A percentile compares a stretch with the other conserved stretches of the same genome.
phyloP scores from a whole-genome alignment of 2,888 invertebrate genomes.

The Sclerodermus sp. region DNA sequence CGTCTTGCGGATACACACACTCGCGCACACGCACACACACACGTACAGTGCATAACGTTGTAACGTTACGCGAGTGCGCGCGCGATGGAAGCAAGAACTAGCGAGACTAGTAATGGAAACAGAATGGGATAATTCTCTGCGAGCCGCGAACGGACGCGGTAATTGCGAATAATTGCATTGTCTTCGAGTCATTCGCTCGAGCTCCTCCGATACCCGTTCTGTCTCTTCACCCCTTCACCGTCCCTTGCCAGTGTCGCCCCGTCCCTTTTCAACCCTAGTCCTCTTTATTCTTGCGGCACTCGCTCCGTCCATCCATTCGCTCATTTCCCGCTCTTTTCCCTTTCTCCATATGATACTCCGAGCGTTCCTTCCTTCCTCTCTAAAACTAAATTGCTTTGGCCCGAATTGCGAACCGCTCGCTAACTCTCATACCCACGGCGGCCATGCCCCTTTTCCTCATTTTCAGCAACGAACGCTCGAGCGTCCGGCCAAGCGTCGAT shows the following conservation, averaged over 20 bases:
- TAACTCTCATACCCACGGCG: no score
- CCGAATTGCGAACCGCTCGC: no score
- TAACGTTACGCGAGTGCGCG: no score
- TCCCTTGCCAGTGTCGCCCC: slow-evolving; percentile 8
- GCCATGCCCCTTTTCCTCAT: no score
- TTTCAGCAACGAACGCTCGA: no score
- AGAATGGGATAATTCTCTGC: slow-evolving; percentile 53
- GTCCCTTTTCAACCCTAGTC: slow-evolving; percentile 20
- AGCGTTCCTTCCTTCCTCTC: background rate
- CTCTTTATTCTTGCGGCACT: slow-evolving; percentile 34
- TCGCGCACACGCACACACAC: no score
- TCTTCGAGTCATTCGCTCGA: slow-evolving; percentile 52
- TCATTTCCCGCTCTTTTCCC: background rate
- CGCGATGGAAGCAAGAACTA: slow-evolving; percentile 8
- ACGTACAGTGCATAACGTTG: no score
- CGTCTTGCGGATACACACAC: no score
- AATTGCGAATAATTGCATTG: slow-evolving; percentile 59
- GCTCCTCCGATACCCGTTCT: slow-evolving; percentile 25
- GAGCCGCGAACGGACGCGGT: slow-evolving; percentile 51
- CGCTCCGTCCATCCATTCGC: slow-evolving; percentile 6
- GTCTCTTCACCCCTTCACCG: slow-evolving; percentile 11
- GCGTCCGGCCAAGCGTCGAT: no score
- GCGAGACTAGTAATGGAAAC: slow-evolving; percentile 46
- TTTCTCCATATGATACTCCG: background rate
- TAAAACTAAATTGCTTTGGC: no score